Evolutionary conservation across 2,797 vertebrate genomes (phyloP), one percentile per base, ranked within the genome.

Genomic region (Coregonus ussuriensis): DNA sequence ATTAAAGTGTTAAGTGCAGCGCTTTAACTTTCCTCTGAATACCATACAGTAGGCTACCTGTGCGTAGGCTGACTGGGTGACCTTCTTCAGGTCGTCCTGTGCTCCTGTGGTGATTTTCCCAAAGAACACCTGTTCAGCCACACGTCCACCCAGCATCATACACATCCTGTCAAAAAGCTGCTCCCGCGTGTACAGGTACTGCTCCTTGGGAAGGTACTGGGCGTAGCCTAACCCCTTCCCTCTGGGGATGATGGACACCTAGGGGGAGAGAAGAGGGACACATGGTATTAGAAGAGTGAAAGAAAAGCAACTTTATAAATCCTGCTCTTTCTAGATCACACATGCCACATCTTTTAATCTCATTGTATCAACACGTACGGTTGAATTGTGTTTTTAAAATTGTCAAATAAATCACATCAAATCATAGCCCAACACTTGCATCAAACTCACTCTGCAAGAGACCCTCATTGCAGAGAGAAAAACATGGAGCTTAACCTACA

Each of bases 161-260:
- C 95, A 95, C 95, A 95, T 93, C 77, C 88, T 83, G 84, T 95
- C 93, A 0, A 94, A 95, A 56, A 96, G 94, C 88, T 95, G 95
- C 86, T 96, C 94, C 1, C 35, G 78, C 0, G 92, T 95, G 84
- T 94, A 94, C n/a, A 95, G 89, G 84, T 90, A 93, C 87, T 94
- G 95, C 85, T 96, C 95, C 6, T 89, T 88, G n/a, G 95, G 95
- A n/a, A 96, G 92, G 85, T 95, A 94, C 88, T 94, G 94, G 0
- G 94, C 92, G 0, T 89, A 95, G 2, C 95, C 92, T 0, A 96
- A 87, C 0, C 95, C 96, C 79, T 92, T 91, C 4, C 94, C 93
- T 68, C 90, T 78, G 0, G 95, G 95, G 79, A 95, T 94, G 79
- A 95, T 93, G 0, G 95, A 95, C 82, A 95, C 95, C 95, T 96